Base-by-base conservation (phyloP, 1,140 invertebrate genomes). In the Drosophila subpulchrella region DNA sequence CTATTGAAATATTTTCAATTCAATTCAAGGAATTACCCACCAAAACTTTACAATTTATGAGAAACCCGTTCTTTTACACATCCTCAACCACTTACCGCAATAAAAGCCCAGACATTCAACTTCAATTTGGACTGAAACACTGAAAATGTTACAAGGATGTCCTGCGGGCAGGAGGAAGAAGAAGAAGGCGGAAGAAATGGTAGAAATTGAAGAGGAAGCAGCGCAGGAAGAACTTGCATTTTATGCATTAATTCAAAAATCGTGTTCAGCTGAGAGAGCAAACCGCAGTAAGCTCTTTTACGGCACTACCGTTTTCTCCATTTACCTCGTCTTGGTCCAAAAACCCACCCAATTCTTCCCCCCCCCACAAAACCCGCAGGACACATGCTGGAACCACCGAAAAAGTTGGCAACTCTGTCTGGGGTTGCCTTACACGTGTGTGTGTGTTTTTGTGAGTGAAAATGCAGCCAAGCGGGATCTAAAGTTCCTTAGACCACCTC, bases 161-260 rank as follows among this genome's bases (percentile, higher is more conserved):
- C 47, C 39, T 59, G 27, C 39, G 32, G n/a, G 7, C 30, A 46
- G 32, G 42, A 24, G 17, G 32, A 46, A 58, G 30, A 27, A 54
- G 6, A 13, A 17, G 32, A 12, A 2, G 27, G 13, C 58, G 24
- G 58, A 55, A 71, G 50, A 36, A 36, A 32, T 38, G 32, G 38
- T 46, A 20, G 34, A 54, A 36, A 65, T 51, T 32, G 56, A 36
- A 57, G 57, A 50, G 53, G 56, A 76, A 61, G 55, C 41, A 42
- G 36, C 30, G 50, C 48, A 54, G 75, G 59, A 56, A 50, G 57
- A 74, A 60, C 68, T 82, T 67, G 68, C 79, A 82, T 63, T 83
- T 83, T 75, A 75, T 78, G 80, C 81, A 83, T 83, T 83, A 79
- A 83, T 83, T 83, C 75, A 83, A 78, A 83, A 83, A 79, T 83